A percentile compares a stretch with the other conserved stretches of the same genome.
Evolutionary conservation across 2,888 invertebrate genomes (phyloP).

Genomic region (Nephrotoma flavescens): DNA sequence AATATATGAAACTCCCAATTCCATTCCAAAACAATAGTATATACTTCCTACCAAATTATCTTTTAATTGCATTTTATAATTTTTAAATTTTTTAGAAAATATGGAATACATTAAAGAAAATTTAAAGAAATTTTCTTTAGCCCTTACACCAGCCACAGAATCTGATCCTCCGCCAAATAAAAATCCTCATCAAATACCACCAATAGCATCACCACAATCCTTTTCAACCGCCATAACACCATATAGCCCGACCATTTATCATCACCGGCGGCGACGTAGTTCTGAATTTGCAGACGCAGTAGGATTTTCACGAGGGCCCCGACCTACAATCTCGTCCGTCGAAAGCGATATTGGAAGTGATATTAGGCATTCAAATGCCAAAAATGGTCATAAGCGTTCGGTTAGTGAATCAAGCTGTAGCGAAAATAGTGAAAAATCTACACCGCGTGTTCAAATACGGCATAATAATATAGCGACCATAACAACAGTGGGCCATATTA

Average conservation of each 20-base stretch:
- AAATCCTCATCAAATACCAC: not conserved
- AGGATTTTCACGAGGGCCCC: not conserved
- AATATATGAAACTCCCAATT: not conserved
- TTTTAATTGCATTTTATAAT: not conserved
- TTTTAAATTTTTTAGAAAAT: not conserved
- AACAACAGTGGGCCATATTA: not conserved
- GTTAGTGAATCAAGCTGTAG: not conserved
- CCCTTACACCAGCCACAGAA: not conserved
- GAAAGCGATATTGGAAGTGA: not conserved
- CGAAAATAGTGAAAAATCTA: not conserved
- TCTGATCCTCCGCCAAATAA: not conserved
- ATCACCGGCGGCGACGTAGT: not conserved
- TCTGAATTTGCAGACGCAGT: not conserved
- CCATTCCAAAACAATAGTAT: not conserved
- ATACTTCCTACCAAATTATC: too few relatives aligned
- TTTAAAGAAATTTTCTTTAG: not conserved
- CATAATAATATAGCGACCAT: not conserved
- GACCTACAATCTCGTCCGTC: not conserved
- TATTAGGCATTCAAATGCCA: not conserved
- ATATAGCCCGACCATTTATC: not conserved
- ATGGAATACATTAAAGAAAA: not conserved
- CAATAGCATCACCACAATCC: not conserved
- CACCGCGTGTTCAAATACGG: not conserved
- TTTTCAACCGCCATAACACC: not conserved
- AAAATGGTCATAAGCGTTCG: not conserved